A percentile compares a stretch with the other conserved stretches of the same genome.
These are phyloP conservation scores for Fratercula arctica DNA, from an alignment of 2,797 vertebrate genomes.

Conservation along the genomic window DNA sequence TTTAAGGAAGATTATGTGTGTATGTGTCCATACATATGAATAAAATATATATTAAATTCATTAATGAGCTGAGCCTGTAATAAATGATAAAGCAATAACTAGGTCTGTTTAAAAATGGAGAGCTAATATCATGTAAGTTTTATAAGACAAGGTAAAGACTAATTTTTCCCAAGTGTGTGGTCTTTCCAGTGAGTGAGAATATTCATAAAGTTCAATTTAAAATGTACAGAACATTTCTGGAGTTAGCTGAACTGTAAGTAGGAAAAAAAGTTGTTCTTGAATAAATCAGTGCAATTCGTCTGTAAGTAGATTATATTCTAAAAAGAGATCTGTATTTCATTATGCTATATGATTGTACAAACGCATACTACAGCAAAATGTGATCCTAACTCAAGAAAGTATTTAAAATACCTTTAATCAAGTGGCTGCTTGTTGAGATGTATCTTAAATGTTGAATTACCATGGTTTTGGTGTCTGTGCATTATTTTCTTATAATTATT, in stretches of 20 bases:
- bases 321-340: not conserved
- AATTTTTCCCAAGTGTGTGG: not conserved
- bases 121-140: not conserved
- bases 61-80: not conserved
- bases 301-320: constrained; percentile 8
- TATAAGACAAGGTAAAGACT: not conserved
- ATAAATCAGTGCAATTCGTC: not conserved
- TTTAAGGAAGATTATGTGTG: not conserved
- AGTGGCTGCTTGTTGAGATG: not conserved
- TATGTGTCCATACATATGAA: not conserved
- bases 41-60: not conserved
- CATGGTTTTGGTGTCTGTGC: not conserved
- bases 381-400: not conserved
- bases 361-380: not conserved
- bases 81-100: not conserved
- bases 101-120: not conserved
- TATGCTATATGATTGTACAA: not conserved
- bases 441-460: not conserved
- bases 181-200: not conserved
- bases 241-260: not conserved
- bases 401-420: not conserved
- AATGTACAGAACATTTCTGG: constrained; percentile 1
- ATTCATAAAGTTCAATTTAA: not conserved
- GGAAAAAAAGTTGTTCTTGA: not conserved
- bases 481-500: not conserved